A percentile compares a stretch with the other conserved stretches of the same genome.
Conservation (phyloP, 2,113 vertebrate genomes). For the Tetrao urogallus region DNA sequence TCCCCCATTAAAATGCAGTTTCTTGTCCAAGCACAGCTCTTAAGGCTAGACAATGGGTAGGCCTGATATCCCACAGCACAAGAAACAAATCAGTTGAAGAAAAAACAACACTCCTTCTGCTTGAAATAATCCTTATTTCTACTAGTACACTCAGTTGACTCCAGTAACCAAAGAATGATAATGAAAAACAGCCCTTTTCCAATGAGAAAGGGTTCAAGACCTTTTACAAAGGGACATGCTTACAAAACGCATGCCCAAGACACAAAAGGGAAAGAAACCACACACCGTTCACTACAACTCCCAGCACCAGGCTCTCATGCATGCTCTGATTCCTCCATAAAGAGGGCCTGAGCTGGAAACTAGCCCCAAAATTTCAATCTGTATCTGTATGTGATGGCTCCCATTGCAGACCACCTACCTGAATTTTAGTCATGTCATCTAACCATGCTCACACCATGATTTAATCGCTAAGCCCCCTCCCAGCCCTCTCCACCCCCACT, state of each 20-base stretch:
- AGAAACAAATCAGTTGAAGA: not conserved
- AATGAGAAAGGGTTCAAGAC: not conserved
- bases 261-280: not conserved
- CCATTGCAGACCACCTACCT: not conserved
- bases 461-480: not conserved
- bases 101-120: not conserved
- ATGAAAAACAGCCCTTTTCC: fast-evolving
- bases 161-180: fast-evolving
- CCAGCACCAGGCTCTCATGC: fast-evolving
- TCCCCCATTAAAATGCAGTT: not conserved
- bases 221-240: not conserved
- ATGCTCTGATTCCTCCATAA: fast-evolving
- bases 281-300: fast-evolving
- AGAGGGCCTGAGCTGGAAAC: not conserved
- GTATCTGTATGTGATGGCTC: not conserved
- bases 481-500: not conserved
- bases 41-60: not conserved
- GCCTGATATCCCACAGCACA: not conserved
- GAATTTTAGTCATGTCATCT: slow-evolving; percentile 48
- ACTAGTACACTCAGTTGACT: fast-evolving
- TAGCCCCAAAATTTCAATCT: not conserved
- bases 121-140: not conserved
- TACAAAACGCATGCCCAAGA: not conserved
- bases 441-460: not conserved
- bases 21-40: not conserved